phyloP scores from a whole-genome alignment of 2,888 invertebrate species.

The Thymelicus lineola region DNA sequence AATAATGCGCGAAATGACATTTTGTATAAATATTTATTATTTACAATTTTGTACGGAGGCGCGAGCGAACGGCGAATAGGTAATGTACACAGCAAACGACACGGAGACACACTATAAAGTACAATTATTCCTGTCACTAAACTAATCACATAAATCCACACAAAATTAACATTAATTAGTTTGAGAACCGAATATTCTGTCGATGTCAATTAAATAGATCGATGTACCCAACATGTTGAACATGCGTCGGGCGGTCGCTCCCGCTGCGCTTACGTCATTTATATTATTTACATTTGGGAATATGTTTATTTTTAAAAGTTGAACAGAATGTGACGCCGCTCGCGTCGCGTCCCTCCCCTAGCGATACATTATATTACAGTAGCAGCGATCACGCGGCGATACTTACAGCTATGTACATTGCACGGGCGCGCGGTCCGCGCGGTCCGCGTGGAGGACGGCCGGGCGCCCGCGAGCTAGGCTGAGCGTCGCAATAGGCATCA shows the following conservation, averaged over 20 bases:
- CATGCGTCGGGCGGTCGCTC: no score
- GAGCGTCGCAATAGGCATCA: no score
- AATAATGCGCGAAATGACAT: constrained; percentile 42
- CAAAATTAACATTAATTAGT: no score
- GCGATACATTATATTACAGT: constrained; percentile 40
- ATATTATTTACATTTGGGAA: constrained; percentile 31
- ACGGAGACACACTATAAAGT: not conserved
- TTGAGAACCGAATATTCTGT: no score
- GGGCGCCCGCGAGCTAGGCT: no score
- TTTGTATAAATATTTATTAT: constrained; percentile 76
- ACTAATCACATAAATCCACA: not conserved
- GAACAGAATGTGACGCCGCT: not conserved
- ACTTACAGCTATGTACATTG: constrained; percentile 42
- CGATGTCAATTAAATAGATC: no score
- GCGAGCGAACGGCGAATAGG: constrained; percentile 36
- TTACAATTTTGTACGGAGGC: constrained; percentile 66
- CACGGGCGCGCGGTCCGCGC: no score
- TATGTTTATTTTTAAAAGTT: not conserved
- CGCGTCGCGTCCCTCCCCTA: constrained; percentile 9
- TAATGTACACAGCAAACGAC: not conserved
- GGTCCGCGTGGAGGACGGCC: no score
- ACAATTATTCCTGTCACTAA: not conserved
- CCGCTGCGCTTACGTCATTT: constrained; percentile 3
- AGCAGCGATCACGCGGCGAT: constrained; percentile 30
- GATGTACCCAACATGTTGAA: no score